phyloP scores from a whole-genome alignment of 1,140 invertebrate genomes.

The Camponotus floridanus region DNA sequence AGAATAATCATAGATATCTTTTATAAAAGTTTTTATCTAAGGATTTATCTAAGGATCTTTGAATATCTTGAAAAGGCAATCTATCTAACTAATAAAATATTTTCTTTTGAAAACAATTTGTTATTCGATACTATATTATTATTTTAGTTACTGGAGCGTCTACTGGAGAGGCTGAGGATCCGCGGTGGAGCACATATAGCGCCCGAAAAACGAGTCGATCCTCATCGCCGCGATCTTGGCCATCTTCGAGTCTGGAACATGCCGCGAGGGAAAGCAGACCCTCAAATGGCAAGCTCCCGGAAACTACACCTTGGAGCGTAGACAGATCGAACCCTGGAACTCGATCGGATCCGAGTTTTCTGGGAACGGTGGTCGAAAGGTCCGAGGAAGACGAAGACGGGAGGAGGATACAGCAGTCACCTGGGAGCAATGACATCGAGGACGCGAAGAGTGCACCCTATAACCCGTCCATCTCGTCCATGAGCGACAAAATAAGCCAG shows the following conservation, averaged over 20 bases:
- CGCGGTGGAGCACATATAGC: constrained; percentile 71
- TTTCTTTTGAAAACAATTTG: not conserved
- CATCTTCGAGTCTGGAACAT: constrained; percentile 58
- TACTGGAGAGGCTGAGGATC: constrained; percentile 66
- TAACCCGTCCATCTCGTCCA: constrained; percentile 54
- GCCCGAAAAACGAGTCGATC: constrained; percentile 68
- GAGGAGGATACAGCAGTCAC: constrained; percentile 17
- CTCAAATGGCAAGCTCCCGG: constrained; percentile 59
- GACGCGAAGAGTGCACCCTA: constrained; percentile 15
- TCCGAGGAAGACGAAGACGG: constrained; percentile 48
- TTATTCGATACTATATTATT: constrained; percentile 44
- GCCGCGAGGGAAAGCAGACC: constrained; percentile 30
- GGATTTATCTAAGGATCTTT: not conserved
- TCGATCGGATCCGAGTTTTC: constrained; percentile 48
- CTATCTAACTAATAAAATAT: not conserved
- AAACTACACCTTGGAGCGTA: constrained; percentile 61
- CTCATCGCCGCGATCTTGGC: constrained; percentile 45
- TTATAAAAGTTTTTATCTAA: not conserved
- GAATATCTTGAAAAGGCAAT: too few species aligned
- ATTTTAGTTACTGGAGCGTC: constrained; percentile 79
- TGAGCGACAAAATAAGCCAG: constrained; percentile 46
- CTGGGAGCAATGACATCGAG: constrained; percentile 16
- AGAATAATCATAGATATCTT: not conserved
- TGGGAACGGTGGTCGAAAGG: constrained; percentile 33
- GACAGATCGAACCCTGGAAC: constrained; percentile 46